Conservation (phyloP, 2,797 vertebrate genomes). For the Lepilemur septentrionalis region DNA sequence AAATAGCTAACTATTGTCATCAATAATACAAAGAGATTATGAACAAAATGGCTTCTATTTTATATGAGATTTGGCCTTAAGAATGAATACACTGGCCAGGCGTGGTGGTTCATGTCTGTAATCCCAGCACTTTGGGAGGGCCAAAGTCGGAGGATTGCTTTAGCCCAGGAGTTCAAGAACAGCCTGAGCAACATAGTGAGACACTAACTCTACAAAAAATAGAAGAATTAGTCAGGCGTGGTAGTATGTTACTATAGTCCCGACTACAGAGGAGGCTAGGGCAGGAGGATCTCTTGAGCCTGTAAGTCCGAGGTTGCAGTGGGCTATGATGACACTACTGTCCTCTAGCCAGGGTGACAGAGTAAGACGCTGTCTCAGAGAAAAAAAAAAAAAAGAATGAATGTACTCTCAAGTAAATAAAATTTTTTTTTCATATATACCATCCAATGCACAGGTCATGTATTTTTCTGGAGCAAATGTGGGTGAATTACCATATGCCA, state of each 20-base stretch:
- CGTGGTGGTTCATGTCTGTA: not conserved
- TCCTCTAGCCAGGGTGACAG: not conserved
- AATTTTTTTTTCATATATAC: not conserved
- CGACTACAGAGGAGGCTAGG: not conserved
- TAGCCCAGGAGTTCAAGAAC: not conserved
- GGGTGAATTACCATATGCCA: not conserved
- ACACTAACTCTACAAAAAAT: not conserved
- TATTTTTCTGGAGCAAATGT: not conserved
- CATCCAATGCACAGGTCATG: not conserved
- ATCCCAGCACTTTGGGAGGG: not conserved
- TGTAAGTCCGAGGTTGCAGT: not conserved
- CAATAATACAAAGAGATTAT: not conserved
- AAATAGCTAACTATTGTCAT: not conserved
- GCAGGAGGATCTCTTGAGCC: not conserved
- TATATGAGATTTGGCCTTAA: not conserved
- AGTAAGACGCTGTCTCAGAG: not conserved
- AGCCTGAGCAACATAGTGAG: not conserved
- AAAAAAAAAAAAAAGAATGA: not conserved
- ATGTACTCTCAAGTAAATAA: not conserved
- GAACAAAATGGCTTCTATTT: not conserved
- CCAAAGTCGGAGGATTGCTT: not conserved
- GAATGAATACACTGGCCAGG: not conserved
- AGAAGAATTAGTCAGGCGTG: not conserved
- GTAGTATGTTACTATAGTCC: not conserved
- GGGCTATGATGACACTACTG: not conserved